A percentile compares a stretch with the other conserved stretches of the same genome.
phyloP scores from a whole-genome alignment of 2,888 invertebrate genomes.

The Leptothorax acervorum region DNA sequence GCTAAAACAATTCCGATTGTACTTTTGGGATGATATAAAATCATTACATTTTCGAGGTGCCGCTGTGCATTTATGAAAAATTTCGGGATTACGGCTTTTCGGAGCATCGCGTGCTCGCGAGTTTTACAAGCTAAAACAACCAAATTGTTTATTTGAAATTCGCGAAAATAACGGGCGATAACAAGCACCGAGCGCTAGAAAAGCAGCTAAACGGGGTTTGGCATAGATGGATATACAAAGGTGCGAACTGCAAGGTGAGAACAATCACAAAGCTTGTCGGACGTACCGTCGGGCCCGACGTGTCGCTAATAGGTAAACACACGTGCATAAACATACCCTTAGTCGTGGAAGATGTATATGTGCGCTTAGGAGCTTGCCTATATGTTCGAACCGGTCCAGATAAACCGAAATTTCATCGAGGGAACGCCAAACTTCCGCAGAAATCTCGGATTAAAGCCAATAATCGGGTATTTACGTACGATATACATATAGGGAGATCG shows the following conservation, averaged over 20 bases:
- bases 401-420: conserved; percentile 60
- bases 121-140: neutral
- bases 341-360: conserved; percentile 46
- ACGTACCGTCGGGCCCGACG: conserved; percentile 27
- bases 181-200: conserved; percentile 1
- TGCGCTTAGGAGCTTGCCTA: conserved; percentile 42
- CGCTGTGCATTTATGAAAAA: neutral
- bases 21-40: neutral
- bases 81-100: neutral
- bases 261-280: conserved; percentile 52
- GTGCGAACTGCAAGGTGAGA: conserved; percentile 32
- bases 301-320: conserved; percentile 70
- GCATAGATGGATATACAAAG: conserved; percentile 40
- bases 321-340: conserved; percentile 65
- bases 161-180: neutral
- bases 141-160: neutral
- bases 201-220: conserved; percentile 25
- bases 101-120: neutral
- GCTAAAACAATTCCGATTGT: neutral
- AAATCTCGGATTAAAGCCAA: conserved; percentile 29
- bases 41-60: neutral
- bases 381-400: conserved; percentile 57
- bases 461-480: conserved; percentile 15
- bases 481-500: too few species aligned
- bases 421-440: conserved; percentile 31